Evolutionary conservation across 2,888 invertebrate species (phyloP).

Genomic region (Drosophila cognata): DNA sequence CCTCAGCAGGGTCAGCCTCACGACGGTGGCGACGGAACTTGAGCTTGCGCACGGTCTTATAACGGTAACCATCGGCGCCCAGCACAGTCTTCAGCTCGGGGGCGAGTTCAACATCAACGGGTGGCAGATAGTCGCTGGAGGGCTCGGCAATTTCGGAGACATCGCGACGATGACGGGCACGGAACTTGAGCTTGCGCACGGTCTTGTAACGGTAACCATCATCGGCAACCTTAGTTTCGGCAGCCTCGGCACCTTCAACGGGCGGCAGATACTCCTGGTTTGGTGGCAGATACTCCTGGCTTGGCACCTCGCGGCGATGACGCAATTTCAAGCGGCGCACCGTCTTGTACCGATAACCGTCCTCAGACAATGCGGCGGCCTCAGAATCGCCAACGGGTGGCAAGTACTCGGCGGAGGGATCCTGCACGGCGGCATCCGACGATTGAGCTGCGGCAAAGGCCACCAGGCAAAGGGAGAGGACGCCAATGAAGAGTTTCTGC

Average conservation of each 20-base stretch:
- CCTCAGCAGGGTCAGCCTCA: constrained; percentile 65
- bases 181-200: constrained; percentile 81
- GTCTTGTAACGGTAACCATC: constrained; percentile 84
- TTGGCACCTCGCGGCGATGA: constrained; percentile 78
- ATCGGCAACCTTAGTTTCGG: constrained; percentile 77
- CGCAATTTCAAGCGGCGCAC: constrained; percentile 74
- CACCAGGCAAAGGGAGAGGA: constrained; percentile 70
- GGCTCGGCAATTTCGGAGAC: constrained; percentile 79
- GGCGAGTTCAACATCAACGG: constrained; percentile 74
- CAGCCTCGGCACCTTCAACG: constrained; percentile 55
- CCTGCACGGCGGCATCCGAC: constrained; percentile 57
- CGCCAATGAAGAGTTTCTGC: constrained; percentile 78
- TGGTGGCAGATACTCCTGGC: constrained; percentile 81
- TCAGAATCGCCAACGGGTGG: constrained; percentile 70
- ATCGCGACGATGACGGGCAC: constrained; percentile 83
- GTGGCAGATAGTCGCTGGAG: constrained; percentile 71
- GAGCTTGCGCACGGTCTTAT: constrained; percentile 76
- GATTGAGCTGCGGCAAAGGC: constrained; percentile 63
- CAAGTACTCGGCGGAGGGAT: constrained; percentile 76
- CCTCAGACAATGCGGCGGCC: constrained; percentile 67
- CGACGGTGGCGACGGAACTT: constrained; percentile 80
- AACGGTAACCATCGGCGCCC: constrained; percentile 77
- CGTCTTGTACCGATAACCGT: constrained; percentile 81
- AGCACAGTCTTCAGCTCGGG: constrained; percentile 81
- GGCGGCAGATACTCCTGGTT: constrained; percentile 81